phyloP scores from a whole-genome alignment of 1,140 invertebrate genomes.

The Cotesia typhae region DNA sequence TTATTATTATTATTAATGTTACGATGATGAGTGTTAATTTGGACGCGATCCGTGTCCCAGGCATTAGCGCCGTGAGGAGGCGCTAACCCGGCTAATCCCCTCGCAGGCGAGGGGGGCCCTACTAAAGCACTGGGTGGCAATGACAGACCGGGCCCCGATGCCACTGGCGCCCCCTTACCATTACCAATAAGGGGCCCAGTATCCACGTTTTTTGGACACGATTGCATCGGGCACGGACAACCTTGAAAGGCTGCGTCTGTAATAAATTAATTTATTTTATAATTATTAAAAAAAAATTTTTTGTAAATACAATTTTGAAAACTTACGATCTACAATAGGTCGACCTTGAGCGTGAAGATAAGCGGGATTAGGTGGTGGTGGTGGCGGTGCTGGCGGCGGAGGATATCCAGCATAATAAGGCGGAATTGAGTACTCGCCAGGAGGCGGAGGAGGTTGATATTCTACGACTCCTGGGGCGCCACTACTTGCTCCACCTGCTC shows the following conservation, averaged over 20 bases:
- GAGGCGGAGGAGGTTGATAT: constrained; percentile 58
- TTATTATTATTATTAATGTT: constrained; percentile 48
- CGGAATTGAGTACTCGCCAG: constrained; percentile 56
- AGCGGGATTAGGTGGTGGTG: constrained; percentile 71
- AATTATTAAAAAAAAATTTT: neutral
- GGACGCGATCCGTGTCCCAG: constrained; percentile 71
- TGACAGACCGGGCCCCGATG: constrained; percentile 71
- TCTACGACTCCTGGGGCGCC: constrained; percentile 56
- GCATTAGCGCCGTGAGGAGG: constrained; percentile 70
- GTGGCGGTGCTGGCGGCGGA: constrained; percentile 76
- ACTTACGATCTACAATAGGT: constrained; percentile 63
- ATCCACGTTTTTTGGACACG: constrained; percentile 96
- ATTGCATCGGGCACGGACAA: constrained; percentile 87
- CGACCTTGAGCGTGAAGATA: constrained; percentile 62
- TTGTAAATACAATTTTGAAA: neutral
- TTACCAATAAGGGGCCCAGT: constrained; percentile 95
- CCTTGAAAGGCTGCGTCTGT: constrained; percentile 71
- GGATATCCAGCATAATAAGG: constrained; percentile 68
- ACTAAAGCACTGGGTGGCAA: constrained; percentile 69
- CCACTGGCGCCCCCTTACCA: constrained; percentile 74
- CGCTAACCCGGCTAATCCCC: constrained; percentile 72
- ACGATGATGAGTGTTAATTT: constrained; percentile 74
- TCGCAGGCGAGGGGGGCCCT: constrained; percentile 65
- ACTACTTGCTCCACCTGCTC: constrained; percentile 51
- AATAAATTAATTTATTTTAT: constrained; percentile 20